These are phyloP conservation scores for Pseudochromis fuscus DNA, from an alignment of 2,797 vertebrate genomes.

Conservation along the genomic window DNA sequence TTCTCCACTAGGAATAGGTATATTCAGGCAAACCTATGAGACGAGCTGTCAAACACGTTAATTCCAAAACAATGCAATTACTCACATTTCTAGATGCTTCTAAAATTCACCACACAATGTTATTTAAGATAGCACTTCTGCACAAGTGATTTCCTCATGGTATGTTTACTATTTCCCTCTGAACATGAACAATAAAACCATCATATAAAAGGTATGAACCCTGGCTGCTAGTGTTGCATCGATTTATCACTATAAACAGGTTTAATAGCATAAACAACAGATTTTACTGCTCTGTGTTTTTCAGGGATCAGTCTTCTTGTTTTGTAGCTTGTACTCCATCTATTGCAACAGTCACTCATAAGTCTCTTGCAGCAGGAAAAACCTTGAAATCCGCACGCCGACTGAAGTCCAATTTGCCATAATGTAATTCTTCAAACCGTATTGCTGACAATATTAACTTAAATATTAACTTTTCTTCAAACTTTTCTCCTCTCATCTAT, in stretches of 20 bases:
- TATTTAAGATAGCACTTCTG: neutral
- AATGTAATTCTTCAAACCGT: too few species aligned
- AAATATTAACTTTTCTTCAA: neutral
- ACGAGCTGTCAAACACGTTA: conserved; percentile 9
- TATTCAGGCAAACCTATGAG: neutral
- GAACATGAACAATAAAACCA: neutral
- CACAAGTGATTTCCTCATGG: neutral
- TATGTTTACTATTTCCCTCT: neutral
- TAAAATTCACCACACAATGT: neutral
- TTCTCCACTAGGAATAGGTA: conserved; percentile 21
- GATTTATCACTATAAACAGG: neutral
- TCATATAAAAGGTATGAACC: neutral
- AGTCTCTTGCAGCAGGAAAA: neutral
- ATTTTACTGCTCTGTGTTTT: neutral
- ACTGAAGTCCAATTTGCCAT: neutral
- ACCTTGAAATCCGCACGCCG: neutral
- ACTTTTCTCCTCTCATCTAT: neutral
- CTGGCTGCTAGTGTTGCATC: neutral
- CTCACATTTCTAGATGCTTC: neutral
- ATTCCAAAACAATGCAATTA: conserved; percentile 7
- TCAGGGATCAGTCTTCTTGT: neutral
- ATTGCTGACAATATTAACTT: neutral
- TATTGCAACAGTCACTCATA: neutral
- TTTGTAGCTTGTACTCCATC: neutral
- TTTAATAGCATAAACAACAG: neutral